Evolutionary conservation across 2,797 vertebrate species (phyloP), one percentile per base, ranked within the genome.

Genomic region (Sorex maritimensis): DNA sequence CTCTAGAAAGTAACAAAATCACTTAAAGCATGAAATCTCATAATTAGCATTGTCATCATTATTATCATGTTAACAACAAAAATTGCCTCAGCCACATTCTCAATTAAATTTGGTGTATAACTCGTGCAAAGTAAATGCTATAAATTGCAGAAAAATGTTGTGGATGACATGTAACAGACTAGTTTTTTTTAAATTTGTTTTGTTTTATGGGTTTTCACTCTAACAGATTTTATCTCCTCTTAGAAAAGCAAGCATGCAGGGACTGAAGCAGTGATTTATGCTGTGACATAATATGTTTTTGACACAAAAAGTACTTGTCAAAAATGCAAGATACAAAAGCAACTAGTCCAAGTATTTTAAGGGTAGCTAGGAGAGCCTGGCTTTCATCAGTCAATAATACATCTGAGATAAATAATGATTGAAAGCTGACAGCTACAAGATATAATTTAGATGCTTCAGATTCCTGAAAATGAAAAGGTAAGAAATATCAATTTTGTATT

Each of bases 331-430:
- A 63, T 77, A 92, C 78, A 93, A 93, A 96, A 92, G 87, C 71
- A 96, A 79, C 91, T 92, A 30, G 85, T 92, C 82, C 78, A 95
- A 86, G 92, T 82, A 46, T 81, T 86, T 88, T 80, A 90, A 85
- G 5, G 80, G 11, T 72, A 84, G 23, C 24, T 71, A 87, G 89
- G 78, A 74, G 73, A 93, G 95, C 78, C 58, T 90, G 63, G 71
- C 73, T 85, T 74, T 24, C 0, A 23, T 91, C 71, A 49, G 72
- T 92, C 30, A 74, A 80, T 96, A 79, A 52, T 58, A 78, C 19
- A 75, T 67, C 79, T 91, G 69, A 90, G 78, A 84, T 94, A 97
- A 97, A 94, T 94, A 97, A 95, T 88, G 96, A 94, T 92, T 86
- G 95, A 96, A 96, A 94, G 86, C 86, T 95, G 96, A 96, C 94